Evolutionary conservation across 2,113 vertebrate genomes (phyloP).

Genomic region (Gadus macrocephalus): DNA sequence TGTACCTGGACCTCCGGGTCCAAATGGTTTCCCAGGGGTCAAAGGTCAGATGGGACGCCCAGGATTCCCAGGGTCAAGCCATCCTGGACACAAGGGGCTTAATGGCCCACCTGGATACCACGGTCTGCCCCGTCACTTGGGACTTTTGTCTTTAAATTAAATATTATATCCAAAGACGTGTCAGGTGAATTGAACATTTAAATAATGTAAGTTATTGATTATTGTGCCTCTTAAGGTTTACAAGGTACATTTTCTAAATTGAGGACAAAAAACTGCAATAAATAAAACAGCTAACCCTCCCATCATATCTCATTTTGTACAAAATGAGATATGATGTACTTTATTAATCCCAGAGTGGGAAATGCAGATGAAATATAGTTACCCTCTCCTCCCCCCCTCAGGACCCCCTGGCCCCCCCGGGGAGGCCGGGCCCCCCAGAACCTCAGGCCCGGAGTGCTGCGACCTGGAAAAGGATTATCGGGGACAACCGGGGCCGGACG

Average conservation of each 20-base stretch:
- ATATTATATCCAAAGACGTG: too few relatives aligned
- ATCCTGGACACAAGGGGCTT: slow-evolving; percentile 34
- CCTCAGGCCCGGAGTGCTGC: slow-evolving; percentile 17
- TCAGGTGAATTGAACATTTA: too few relatives aligned
- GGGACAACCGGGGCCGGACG: slow-evolving; percentile 34
- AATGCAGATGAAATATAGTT: too few relatives aligned
- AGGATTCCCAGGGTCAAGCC: slow-evolving; percentile 28
- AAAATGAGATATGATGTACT: too few relatives aligned
- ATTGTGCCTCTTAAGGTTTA: too few relatives aligned
- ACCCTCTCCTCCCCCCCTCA: background rate
- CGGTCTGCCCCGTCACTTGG: slow-evolving; percentile 5
- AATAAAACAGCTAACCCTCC: too few relatives aligned
- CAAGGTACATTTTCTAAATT: too few relatives aligned
- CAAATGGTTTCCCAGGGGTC: slow-evolving; percentile 40
- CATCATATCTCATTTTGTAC: too few relatives aligned
- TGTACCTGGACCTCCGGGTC: slow-evolving; percentile 38
- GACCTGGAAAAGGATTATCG: background rate
- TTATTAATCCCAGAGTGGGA: too few relatives aligned
- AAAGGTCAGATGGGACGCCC: slow-evolving; percentile 38
- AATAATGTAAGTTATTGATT: too few relatives aligned
- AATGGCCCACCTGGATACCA: slow-evolving; percentile 38
- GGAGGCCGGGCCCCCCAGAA: slow-evolving; percentile 16
- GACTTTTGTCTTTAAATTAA: too few relatives aligned
- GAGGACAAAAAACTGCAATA: too few relatives aligned
- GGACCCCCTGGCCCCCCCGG: slow-evolving; percentile 39